Conservation (phyloP, 2,888 invertebrate genomes). For the Bellardia bayeri region DNA sequence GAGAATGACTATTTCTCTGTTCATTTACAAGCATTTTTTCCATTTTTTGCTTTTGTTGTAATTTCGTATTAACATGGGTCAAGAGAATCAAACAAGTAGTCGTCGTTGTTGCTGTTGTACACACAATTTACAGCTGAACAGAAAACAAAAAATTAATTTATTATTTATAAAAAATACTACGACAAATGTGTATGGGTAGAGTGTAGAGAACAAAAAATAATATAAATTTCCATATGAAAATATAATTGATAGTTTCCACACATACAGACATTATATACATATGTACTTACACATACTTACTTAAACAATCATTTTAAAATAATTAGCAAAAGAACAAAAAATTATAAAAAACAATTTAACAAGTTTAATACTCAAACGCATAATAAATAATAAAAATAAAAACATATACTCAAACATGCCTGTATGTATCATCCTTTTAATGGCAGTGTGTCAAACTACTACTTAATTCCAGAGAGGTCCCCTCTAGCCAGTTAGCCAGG, state of each 20-base stretch:
- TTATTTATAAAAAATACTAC: slow-evolving; percentile 51
- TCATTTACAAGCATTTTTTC: slow-evolving; percentile 4
- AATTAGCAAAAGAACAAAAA: slow-evolving; percentile 50
- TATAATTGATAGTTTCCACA: slow-evolving; percentile 76
- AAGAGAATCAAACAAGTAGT: slow-evolving; percentile 72
- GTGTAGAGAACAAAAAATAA: slow-evolving; percentile 36
- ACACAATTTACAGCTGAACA: slow-evolving; percentile 42
- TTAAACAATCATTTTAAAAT: slow-evolving; percentile 58
- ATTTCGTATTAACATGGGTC: slow-evolving; percentile 62
- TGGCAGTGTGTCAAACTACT: slow-evolving; percentile 67
- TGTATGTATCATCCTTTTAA: slow-evolving; percentile 32
- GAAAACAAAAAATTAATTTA: slow-evolving; percentile 36
- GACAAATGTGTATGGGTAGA: slow-evolving; percentile 65
- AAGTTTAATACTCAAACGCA: slow-evolving; percentile 53
- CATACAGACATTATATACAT: slow-evolving; percentile 14
- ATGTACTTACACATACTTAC: not conserved
- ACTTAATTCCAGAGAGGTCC: slow-evolving; percentile 62
- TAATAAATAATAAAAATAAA: slow-evolving; percentile 59
- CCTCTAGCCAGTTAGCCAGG: slow-evolving; percentile 48
- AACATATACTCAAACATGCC: slow-evolving; percentile 1
- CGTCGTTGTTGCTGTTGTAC: slow-evolving; percentile 42
- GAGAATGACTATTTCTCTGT: slow-evolving; percentile 32
- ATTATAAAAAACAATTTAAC: slow-evolving; percentile 46
- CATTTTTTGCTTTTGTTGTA: slow-evolving; percentile 10
- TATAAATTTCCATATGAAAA: slow-evolving; percentile 73